A percentile compares a stretch with the other conserved stretches of the same genome.
phyloP scores from a whole-genome alignment of 37 sponge, comb jelly and placozoan species.

The Agelas oroides region DNA sequence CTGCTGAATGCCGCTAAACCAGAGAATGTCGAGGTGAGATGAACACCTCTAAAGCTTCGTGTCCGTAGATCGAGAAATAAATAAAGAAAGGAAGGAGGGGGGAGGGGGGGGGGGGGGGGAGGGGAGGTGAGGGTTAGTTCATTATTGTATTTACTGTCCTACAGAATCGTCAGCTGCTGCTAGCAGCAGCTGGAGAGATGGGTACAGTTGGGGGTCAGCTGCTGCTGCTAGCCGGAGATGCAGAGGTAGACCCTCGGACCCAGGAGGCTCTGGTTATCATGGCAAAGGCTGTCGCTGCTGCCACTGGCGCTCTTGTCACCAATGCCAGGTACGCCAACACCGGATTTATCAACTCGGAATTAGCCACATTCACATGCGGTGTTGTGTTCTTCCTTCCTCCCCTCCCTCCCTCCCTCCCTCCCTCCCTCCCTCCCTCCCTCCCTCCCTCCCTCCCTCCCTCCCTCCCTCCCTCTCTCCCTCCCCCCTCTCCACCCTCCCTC shows the following conservation, averaged over 20 bases:
- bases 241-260: slow-evolving; percentile 79
- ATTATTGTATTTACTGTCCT: no score
- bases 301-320: slow-evolving; percentile 91
- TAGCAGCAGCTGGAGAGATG: slow-evolving; percentile 84
- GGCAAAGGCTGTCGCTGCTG: slow-evolving; percentile 93
- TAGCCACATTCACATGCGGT: background rate
- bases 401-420: background rate
- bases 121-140: background rate
- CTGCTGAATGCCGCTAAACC: slow-evolving; percentile 91
- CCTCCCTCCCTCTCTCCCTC: background rate
- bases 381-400: background rate
- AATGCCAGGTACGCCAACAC: slow-evolving; percentile 62
- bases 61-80: no score
- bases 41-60: background rate
- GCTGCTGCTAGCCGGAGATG: slow-evolving; percentile 71
- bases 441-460: background rate
- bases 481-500: background rate
- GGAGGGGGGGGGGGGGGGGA: slow-evolving; percentile 1
- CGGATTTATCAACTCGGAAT: background rate
- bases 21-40: slow-evolving; percentile 68
- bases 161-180: slow-evolving; percentile 73
- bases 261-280: slow-evolving; percentile 86
- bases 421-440: background rate
- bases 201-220: slow-evolving; percentile 78
- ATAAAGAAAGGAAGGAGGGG: background rate